phyloP scores from a whole-genome alignment of 2,888 invertebrate genomes.

The Nomada lathburiana region DNA sequence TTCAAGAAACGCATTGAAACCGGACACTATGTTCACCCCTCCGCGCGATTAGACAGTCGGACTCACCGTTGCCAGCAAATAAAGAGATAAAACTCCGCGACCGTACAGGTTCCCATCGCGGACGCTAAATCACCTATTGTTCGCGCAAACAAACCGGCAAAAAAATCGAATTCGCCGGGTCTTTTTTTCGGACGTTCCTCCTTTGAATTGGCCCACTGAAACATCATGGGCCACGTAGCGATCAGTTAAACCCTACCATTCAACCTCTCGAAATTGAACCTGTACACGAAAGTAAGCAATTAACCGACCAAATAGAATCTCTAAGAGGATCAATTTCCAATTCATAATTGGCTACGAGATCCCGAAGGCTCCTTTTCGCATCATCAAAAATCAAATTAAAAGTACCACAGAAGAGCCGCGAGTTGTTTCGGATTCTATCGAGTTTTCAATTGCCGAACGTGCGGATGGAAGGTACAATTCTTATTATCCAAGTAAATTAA shows the following conservation, averaged over 20 bases:
- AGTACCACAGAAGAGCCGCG: neutral
- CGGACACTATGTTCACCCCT: slow-evolving; percentile 2
- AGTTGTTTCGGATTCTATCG: neutral
- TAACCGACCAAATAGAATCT: neutral
- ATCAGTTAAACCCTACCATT: slow-evolving; percentile 6
- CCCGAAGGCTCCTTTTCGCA: neutral
- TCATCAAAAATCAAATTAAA: slow-evolving; percentile 9
- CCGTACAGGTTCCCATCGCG: slow-evolving; percentile 39
- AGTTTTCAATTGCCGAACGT: neutral
- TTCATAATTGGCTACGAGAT: slow-evolving; percentile 9
- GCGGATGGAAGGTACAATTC: slow-evolving; percentile 2
- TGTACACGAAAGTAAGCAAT: too few species aligned
- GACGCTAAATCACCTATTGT: slow-evolving; percentile 56
- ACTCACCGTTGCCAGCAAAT: slow-evolving; percentile 22
- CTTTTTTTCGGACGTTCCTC: slow-evolving; percentile 25
- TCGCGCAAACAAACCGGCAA: neutral
- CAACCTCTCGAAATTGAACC: slow-evolving; percentile 36
- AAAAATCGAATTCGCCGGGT: slow-evolving; percentile 37
- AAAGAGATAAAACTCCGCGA: slow-evolving; percentile 29
- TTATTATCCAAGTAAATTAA: too few species aligned
- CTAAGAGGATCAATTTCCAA: neutral
- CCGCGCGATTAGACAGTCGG: slow-evolving; percentile 3
- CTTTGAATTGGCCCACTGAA: neutral
- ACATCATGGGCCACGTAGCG: neutral
- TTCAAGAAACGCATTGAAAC: slow-evolving; percentile 21